Percentiles rank a stretch among this genome's conserved stretches.
Evolutionary conservation across 2,113 vertebrate species (phyloP).

Genomic region (Eptatretus burgeri): DNA sequence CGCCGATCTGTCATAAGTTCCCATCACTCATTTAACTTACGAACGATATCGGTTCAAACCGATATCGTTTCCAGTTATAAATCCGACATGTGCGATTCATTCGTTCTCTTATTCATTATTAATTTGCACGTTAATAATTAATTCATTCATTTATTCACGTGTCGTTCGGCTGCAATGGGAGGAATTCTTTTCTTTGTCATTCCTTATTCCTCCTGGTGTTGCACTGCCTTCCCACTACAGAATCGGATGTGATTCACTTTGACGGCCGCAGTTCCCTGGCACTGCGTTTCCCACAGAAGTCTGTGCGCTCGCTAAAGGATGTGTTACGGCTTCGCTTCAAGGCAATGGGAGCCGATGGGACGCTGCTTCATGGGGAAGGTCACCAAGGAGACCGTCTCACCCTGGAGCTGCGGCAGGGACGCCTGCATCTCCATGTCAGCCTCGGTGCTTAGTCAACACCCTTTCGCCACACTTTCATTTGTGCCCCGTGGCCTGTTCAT

Average conservation of each 20-base stretch:
- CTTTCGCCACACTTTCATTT: background rate
- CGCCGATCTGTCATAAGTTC: no score
- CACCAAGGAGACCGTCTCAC: conserved; percentile 3
- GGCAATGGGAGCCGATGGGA: background rate
- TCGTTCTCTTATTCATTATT: no score
- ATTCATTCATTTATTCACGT: no score
- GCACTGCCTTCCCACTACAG: background rate
- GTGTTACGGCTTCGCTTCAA: conserved; percentile 5
- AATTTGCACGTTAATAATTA: no score
- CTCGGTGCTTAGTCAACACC: background rate
- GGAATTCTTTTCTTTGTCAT: background rate
- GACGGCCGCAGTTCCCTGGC: conserved; percentile 3
- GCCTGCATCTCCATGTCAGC: conserved; percentile 1
- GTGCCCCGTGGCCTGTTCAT: no score
- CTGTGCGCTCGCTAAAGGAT: background rate
- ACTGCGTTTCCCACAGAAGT: background rate
- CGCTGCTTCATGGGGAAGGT: conserved; percentile 1
- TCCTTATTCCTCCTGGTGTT: background rate
- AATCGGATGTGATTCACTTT: background rate
- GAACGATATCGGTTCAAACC: no score
- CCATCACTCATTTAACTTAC: no score
- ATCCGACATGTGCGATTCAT: no score
- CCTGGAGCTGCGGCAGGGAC: conserved; percentile 1
- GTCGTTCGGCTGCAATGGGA: no score
- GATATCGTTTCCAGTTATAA: no score